Evolutionary conservation across 1,140 invertebrate species (phyloP), one percentile per base, ranked within the genome.

Genomic region (Acromyrmex heyeri): DNA sequence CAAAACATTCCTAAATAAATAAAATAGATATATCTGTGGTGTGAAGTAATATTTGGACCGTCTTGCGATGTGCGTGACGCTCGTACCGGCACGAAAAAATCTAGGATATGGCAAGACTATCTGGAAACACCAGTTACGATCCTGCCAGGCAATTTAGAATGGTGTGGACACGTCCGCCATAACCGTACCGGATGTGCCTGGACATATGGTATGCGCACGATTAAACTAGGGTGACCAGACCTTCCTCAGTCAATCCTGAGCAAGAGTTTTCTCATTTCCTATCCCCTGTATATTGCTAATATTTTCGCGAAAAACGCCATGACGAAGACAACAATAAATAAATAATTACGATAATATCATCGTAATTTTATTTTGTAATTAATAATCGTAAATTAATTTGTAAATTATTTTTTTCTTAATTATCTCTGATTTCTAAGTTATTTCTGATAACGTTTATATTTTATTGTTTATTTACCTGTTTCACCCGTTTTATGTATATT

Each of bases 191-290:
- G 73, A 90, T 90, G 85, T 85, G 85, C 21, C 67, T 55, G 61
- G 85, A 89, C 89, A 90, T 90, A 89, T 85, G 88, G 78, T 89
- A 90, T 89, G 79, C 69, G 79, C 88, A 64, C 79, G 88, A 85
- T 90, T 87, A 89, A 89, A 75, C 70, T 85, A 67, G 88, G 89
- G 88, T 89, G 59, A 62, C 85, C 55, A 76, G 59, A 61, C 78
- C 30, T 75, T 78, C 65, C 81, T 87, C 59, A 48, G 55, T 53
- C 77, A 72, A 53, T 72, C 50, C 70, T 24, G 67, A 16, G 30
- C 72, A 61, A 82, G 69, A 83, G 69, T 83, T 83, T 83, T 86
- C 83, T 86, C 75, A 86, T 81, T 81, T 67, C 85, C 65, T 86
- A 53, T 38, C 21, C n/a, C 6, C n/a, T 21, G 7, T 18, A 34